Conservation (phyloP, 2,888 invertebrate genomes). For the Xylota segnis region DNA sequence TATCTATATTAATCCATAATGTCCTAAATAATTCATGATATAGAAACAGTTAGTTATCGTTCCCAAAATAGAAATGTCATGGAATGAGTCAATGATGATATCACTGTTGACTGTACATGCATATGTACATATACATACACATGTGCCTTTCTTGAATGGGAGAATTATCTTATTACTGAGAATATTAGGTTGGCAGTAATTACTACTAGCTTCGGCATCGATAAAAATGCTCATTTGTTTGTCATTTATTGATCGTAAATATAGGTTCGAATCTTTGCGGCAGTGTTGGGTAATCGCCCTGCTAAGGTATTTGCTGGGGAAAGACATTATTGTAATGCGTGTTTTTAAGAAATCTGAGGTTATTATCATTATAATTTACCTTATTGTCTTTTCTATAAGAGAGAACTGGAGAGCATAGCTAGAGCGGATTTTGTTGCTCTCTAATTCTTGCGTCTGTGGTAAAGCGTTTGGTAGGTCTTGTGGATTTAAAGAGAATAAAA, state of each 20-base stretch:
- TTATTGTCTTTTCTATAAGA: neutral
- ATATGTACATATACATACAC: too few species aligned
- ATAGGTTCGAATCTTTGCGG: neutral
- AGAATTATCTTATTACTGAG: too few species aligned
- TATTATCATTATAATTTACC: neutral
- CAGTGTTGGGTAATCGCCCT: neutral
- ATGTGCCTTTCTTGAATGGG: too few species aligned
- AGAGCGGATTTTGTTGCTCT: neutral
- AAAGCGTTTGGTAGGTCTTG: slow-evolving; percentile 50
- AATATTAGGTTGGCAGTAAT: too few species aligned
- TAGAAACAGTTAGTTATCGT: too few species aligned
- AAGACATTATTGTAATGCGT: slow-evolving; percentile 3
- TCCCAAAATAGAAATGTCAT: too few species aligned
- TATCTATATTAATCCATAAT: too few species aligned
- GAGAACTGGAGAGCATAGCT: slow-evolving; percentile 16
- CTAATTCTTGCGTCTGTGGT: slow-evolving; percentile 32
- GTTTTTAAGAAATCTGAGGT: neutral
- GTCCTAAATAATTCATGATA: too few species aligned
- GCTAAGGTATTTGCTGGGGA: neutral
- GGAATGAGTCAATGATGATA: too few species aligned
- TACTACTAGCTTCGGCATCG: too few species aligned
- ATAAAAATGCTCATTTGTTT: too few species aligned
- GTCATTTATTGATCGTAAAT: neutral
- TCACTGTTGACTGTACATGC: too few species aligned
- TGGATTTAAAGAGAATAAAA: slow-evolving; percentile 53